phyloP scores from a whole-genome alignment of 2,797 vertebrate species.

The Alfaro cultratus region DNA sequence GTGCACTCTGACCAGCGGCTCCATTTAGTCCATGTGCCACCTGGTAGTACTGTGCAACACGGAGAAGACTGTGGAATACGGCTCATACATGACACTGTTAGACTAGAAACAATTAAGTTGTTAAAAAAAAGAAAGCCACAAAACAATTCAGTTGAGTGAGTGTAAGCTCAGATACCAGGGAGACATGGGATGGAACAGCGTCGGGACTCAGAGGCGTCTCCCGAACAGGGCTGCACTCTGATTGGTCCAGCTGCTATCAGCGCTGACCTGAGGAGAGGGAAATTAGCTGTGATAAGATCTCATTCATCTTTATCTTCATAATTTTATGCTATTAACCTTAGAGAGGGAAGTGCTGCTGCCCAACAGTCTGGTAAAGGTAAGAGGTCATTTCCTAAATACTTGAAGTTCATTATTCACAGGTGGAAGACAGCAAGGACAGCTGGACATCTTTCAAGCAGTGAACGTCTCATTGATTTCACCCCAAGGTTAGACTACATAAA shows the following conservation, averaged over 20 bases:
- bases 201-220: constrained; percentile 80
- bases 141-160: background rate
- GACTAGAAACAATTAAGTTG: background rate
- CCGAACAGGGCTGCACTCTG: constrained; percentile 79
- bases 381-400: background rate
- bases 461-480: background rate
- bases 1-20: constrained; percentile 87
- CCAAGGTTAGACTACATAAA: background rate
- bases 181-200: constrained; percentile 80
- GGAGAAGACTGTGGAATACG: background rate
- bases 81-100: background rate
- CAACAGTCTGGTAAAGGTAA: background rate
- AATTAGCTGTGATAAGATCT: background rate
- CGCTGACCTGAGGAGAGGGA: constrained; percentile 78
- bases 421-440: background rate
- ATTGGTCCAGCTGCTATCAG: constrained; percentile 72
- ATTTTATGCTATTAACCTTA: background rate
- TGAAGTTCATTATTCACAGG: background rate
- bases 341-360: background rate
- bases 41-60: constrained; percentile 50
- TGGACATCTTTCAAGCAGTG: background rate
- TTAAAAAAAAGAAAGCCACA: no score
- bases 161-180: constrained; percentile 70
- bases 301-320: background rate
- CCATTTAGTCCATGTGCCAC: constrained; percentile 83